Evolutionary conservation across 92 coral and sea anemone genomes (phyloP).

Genomic region (Phenganax stokvisi): DNA sequence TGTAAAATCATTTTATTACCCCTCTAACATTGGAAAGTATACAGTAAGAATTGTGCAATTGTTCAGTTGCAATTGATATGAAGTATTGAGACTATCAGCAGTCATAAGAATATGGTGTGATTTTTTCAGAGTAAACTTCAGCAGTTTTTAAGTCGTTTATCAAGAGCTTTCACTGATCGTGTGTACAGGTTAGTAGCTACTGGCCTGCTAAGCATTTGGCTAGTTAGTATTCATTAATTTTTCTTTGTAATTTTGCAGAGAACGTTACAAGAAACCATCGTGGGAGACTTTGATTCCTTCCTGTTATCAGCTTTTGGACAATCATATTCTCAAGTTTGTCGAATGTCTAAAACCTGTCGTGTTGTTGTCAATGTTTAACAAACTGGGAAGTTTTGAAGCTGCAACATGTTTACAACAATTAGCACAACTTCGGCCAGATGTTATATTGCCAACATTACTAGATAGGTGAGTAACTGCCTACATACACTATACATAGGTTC

Average conservation of each 20-base stretch:
- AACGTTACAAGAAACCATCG: constrained; percentile 62
- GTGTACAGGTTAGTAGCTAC: constrained; percentile 62
- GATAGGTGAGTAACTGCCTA: constrained; percentile 67
- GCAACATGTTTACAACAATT: constrained; percentile 89
- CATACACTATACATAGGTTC: too few species aligned
- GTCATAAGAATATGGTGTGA: not conserved
- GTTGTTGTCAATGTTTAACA: constrained; percentile 93
- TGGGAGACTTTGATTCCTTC: constrained; percentile 79
- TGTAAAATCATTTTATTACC: constrained; percentile 90
- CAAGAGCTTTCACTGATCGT: constrained; percentile 77
- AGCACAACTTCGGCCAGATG: constrained; percentile 87
- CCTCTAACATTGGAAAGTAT: constrained; percentile 85
- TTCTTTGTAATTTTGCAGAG: constrained; percentile 47
- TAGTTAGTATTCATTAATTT: not conserved
- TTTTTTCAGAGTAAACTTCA: constrained; percentile 66
- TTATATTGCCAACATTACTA: constrained; percentile 77
- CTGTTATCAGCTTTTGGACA: constrained; percentile 66
- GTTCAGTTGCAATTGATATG: not conserved
- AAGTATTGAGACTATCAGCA: not conserved
- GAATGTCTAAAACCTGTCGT: constrained; percentile 92
- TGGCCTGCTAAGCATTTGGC: not conserved
- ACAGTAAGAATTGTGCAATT: constrained; percentile 53
- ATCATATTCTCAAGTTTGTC: constrained; percentile 74
- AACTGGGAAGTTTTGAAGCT: constrained; percentile 92
- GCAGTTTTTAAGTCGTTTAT: constrained; percentile 65